These are phyloP conservation scores for Lepeophtheirus nordmannii DNA, from an alignment of 2,888 invertebrate genomes.

Conservation along the genomic window DNA sequence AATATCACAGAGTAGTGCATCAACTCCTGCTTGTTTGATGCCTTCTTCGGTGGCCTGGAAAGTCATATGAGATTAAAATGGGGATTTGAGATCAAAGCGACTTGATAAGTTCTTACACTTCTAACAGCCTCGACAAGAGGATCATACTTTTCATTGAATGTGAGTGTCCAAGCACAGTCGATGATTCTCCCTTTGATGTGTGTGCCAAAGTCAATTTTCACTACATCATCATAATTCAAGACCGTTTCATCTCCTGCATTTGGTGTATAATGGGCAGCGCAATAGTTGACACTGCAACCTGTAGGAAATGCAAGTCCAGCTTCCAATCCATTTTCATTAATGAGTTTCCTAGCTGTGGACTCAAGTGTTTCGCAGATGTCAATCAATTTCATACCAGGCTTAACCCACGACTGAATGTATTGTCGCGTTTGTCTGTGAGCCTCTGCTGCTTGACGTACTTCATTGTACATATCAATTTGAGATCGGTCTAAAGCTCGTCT, in stretches of 20 bases:
- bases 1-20: conserved; percentile 90
- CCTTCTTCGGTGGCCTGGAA: conserved; percentile 81
- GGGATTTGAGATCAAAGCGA: too few species aligned
- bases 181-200: conserved; percentile 90
- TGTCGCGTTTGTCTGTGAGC: conserved; percentile 85
- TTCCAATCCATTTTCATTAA: conserved; percentile 83
- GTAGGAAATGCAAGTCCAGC: conserved; percentile 92
- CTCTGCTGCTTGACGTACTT: conserved; percentile 84
- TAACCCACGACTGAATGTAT: conserved; percentile 81
- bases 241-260: conserved; percentile 95
- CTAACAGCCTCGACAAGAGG: conserved; percentile 82
- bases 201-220: conserved; percentile 96
- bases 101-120: conserved; percentile 44
- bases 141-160: conserved; percentile 93
- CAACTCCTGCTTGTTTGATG: conserved; percentile 70
- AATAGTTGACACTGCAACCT: conserved; percentile 95
- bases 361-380: conserved; percentile 94
- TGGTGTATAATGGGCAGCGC: conserved; percentile 98
- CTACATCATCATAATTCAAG: conserved; percentile 75
- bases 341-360: conserved; percentile 71
- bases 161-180: conserved; percentile 94
- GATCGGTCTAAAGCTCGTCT: conserved; percentile 67
- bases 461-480: conserved; percentile 82
- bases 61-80: neutral
- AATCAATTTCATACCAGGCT: conserved; percentile 98